Base-by-base conservation (phyloP, 2,113 vertebrate species). In the Amazona guildingii region DNA sequence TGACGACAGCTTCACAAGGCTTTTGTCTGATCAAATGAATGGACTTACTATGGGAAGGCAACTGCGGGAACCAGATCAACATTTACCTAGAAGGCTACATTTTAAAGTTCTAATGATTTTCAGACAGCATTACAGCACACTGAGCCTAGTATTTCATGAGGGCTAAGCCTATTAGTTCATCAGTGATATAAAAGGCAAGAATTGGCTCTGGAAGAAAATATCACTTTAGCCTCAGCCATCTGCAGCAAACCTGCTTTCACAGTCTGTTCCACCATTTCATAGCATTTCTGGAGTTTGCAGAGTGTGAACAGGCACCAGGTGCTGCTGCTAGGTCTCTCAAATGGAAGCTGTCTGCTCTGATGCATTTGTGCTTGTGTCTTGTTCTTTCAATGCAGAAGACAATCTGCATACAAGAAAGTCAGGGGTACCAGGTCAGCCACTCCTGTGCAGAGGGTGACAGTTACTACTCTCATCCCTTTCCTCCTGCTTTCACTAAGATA, bases 21-120 rank as follows among this genome's bases (percentile, higher is more conserved):
- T 81, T 91, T 78, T 81, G 69, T 91, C 46, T 79, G 67, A 89
- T 74, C 20, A 41, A 79, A 89, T 88, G 67, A 94, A 91, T 43
- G 57, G 20, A n/a, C 39, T 79, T 35, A 88, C 17, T 66, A 72
- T 80, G 83, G 52, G 72, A 70, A 79, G 70, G 57, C 49, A 89
- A 57, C 15, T 78, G 39, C 43, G 77, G 74, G 73, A 88, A 88
- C 33, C 11, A 43, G 78, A 85, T 39, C 35, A 68, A 43, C 57
- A 25, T 62, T 75, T 43, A 88, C 52, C 59, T 33, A 57, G 49
- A 82, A 78, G 43, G 14, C 51, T 51, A 54, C 27, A 55, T 79
- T 93, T 91, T 85, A 62, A 61, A 79, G 66, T 59, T 95, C 51
- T 52, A 67, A 16, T 43, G 19, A 51, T 91, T 81, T 87, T 80